phyloP scores from a whole-genome alignment of 2,888 invertebrate genomes.

The Erebia ligea region DNA sequence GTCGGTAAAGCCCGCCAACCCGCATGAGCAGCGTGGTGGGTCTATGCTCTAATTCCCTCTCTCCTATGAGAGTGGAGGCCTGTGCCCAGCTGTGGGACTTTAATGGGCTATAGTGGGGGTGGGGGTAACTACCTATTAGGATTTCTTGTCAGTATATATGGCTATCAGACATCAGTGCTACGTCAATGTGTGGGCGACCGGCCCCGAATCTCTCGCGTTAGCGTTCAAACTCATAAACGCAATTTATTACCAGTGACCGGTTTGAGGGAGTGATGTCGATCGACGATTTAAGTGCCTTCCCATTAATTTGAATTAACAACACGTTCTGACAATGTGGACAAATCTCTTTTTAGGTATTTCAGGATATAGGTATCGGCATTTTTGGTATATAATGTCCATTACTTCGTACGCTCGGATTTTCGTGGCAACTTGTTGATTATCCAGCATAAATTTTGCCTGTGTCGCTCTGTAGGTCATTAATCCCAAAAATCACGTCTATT shows the following conservation, averaged over 20 bases:
- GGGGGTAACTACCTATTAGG: too few relatives aligned
- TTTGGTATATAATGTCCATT: not conserved
- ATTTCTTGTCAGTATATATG: slow-evolving; percentile 2
- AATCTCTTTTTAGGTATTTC: not conserved
- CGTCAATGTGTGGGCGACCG: slow-evolving; percentile 56
- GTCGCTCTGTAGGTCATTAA: too few relatives aligned
- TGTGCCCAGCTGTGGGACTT: too few relatives aligned
- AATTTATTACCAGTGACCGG: slow-evolving; percentile 51
- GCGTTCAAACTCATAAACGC: slow-evolving; percentile 50
- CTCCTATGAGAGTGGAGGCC: too few relatives aligned
- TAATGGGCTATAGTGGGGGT: too few relatives aligned
- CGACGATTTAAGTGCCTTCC: slow-evolving; percentile 6
- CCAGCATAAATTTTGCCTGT: too few relatives aligned
- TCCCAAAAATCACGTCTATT: too few relatives aligned
- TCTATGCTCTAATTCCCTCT: too few relatives aligned
- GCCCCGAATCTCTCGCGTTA: slow-evolving; percentile 48
- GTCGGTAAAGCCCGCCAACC: too few relatives aligned
- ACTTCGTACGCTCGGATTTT: too few relatives aligned
- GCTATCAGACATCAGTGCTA: slow-evolving; percentile 32
- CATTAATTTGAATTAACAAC: slow-evolving; percentile 7
- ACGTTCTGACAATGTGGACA: not conserved
- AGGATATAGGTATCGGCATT: not conserved
- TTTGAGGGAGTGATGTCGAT: slow-evolving; percentile 28
- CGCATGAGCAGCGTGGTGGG: too few relatives aligned
- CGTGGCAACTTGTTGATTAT: too few relatives aligned